Evolutionary conservation across 2,888 invertebrate species (phyloP).

Genomic region (Coelopa pilipes): DNA sequence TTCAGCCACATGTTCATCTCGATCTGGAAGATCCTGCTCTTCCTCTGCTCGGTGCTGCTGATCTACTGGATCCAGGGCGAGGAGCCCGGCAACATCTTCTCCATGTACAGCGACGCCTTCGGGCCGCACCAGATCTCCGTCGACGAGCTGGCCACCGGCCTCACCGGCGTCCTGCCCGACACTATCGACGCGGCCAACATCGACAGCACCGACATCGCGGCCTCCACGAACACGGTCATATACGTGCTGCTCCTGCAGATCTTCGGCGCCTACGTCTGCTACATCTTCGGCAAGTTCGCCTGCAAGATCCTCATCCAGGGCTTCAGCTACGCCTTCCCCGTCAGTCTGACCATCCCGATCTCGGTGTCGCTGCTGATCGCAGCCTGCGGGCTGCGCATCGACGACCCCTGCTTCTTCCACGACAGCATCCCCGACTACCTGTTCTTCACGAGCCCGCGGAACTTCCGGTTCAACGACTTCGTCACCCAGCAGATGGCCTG

Average conservation of each 20-base stretch:
- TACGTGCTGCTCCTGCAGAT: conserved; percentile 85
- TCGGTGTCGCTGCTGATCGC: conserved; percentile 88
- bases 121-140: conserved; percentile 82
- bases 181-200: conserved; percentile 79
- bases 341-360: conserved; percentile 91
- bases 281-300: conserved; percentile 94
- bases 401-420: conserved; percentile 89
- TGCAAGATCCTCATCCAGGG: conserved; percentile 97
- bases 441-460: conserved; percentile 90
- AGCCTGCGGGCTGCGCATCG: conserved; percentile 86
- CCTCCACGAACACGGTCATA: conserved; percentile 77
- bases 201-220: conserved; percentile 78
- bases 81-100: conserved; percentile 81
- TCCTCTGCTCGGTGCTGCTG: conserved; percentile 79
- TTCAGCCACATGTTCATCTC: conserved; percentile 92
- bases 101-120: conserved; percentile 79
- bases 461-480: conserved; percentile 84
- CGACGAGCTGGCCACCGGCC: conserved; percentile 70
- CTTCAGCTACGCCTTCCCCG: conserved; percentile 96
- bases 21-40: conserved; percentile 87
- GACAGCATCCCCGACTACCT: conserved; percentile 87
- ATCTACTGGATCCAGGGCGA: conserved; percentile 81
- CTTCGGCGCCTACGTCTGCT: conserved; percentile 85
- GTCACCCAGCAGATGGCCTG: conserved; percentile 89
- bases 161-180: conserved; percentile 72